Conservation (phyloP, 2,888 invertebrate genomes). For the Latrodectus elegans region DNA sequence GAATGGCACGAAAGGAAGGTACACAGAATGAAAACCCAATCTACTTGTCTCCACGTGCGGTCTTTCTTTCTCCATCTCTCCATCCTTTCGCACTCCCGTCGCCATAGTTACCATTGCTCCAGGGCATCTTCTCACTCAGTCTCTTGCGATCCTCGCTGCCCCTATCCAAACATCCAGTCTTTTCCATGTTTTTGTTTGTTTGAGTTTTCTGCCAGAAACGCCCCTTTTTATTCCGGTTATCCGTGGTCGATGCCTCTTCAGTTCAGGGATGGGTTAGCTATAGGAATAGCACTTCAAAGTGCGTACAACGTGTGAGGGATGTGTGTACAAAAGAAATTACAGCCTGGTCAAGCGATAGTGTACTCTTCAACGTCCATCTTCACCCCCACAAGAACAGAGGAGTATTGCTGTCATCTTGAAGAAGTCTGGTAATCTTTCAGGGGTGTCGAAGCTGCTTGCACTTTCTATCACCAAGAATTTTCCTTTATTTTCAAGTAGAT, state of each 20-base stretch:
- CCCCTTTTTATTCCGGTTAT: conserved; percentile 5
- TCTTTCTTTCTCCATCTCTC: conserved; percentile 10
- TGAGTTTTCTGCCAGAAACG: conserved; percentile 3
- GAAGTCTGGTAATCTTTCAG: too few relatives aligned
- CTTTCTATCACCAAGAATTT: too few relatives aligned
- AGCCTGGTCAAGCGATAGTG: conserved; percentile 12
- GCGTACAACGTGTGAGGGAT: background rate
- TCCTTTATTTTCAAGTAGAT: too few relatives aligned
- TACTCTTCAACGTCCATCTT: too few relatives aligned
- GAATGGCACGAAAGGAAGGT: background rate
- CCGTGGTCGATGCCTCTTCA: background rate
- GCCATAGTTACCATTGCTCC: conserved; percentile 20
- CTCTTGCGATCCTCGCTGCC: conserved; percentile 7
- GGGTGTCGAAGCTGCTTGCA: too few relatives aligned
- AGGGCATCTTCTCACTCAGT: conserved; percentile 54
- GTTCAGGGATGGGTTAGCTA: conserved; percentile 8
- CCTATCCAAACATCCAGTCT: conserved; percentile 52
- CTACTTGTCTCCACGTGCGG: conserved; percentile 3
- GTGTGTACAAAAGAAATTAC: conserved; percentile 62
- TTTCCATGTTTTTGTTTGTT: conserved; percentile 59
- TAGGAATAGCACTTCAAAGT: conserved; percentile 46
- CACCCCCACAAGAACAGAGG: too few relatives aligned
- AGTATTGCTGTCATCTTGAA: too few relatives aligned
- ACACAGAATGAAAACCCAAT: conserved; percentile 24
- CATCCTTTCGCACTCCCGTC: conserved; percentile 1